Base-by-base conservation (phyloP, 2,113 vertebrate genomes). In the Andinoacara biseriatus region DNA sequence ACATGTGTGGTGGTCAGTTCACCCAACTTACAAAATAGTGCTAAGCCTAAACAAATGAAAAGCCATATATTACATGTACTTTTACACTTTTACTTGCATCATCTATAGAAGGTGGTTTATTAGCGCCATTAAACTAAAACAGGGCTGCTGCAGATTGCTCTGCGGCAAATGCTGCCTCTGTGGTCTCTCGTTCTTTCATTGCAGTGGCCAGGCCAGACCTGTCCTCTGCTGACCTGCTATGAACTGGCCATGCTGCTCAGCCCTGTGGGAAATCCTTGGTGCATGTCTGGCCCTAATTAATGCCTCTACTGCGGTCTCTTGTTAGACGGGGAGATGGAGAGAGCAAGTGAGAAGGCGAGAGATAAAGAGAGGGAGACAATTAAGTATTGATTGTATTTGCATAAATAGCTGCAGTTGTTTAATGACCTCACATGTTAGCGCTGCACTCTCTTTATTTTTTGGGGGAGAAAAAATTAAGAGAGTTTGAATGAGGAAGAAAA, bases 381-480 rank as follows among this genome's bases (percentile, higher is more conserved):
- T 83, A 84, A 86, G 88, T 94, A 95, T 95, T 89, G 94, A 95
- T 94, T 90, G 61, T 90, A 95, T 95, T 94, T 94, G 87, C 92
- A 94, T 94, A 93, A 94, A 94, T 82, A 89, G 85, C 83, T 56
- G 81, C 92, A 93, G 90, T 92, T 83, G 82, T 91, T 89, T 88
- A 86, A 76, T 91, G 93, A 94, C 89, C 89, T 80, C 58, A 81
- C 81, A 81, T 40, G 72, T 76, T 84, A 18, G 83, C 78, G 75
- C 83, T 63, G 75, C 86, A 78, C 35, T 83, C 74, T 86, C 20
- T 43, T 52, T 82, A 78, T 79, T 60, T 18, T 65, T 10, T 6
- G 52, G 18, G 18, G 60, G 58, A 31, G 8, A 67, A 52, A 59
- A 86, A 81, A 75, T 61, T 74, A 80, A 78, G 67, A 76, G 26